These are phyloP conservation scores for Drosophila obscura DNA, from an alignment of 1,140 invertebrate species.

Conservation along the genomic window DNA sequence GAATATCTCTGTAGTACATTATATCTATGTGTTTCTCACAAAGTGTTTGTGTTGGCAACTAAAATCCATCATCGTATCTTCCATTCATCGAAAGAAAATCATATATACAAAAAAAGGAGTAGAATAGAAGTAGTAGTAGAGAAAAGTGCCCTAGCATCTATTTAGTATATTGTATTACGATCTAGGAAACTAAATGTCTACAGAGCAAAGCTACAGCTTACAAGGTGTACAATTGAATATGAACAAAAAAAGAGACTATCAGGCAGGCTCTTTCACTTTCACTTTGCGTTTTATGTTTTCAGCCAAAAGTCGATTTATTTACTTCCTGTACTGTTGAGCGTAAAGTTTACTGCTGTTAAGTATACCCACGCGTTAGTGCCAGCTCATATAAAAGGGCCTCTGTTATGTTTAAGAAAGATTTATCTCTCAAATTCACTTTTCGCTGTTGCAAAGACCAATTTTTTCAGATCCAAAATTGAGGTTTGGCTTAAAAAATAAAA, in stretches of 20 bases:
- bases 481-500: too few relatives aligned
- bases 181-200: slow-evolving; percentile 77
- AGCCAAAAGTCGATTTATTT: too few relatives aligned
- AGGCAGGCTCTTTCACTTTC: too few relatives aligned
- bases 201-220: slow-evolving; percentile 78
- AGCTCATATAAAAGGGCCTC: too few relatives aligned
- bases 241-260: slow-evolving; percentile 55
- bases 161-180: slow-evolving; percentile 47
- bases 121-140: slow-evolving; percentile 31
- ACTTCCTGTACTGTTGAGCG: too few relatives aligned
- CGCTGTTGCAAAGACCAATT: too few relatives aligned
- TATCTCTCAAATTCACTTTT: too few relatives aligned
- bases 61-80: slow-evolving; percentile 51
- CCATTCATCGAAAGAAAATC: slow-evolving; percentile 43
- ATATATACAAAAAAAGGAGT: slow-evolving; percentile 61
- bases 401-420: too few relatives aligned
- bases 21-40: slow-evolving; percentile 52
- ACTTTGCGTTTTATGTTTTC: too few relatives aligned
- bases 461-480: too few relatives aligned
- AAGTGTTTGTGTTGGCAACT: slow-evolving; percentile 65
- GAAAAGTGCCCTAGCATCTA: slow-evolving; percentile 55
- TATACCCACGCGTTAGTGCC: too few relatives aligned
- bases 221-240: slow-evolving; percentile 28
- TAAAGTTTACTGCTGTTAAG: too few relatives aligned
- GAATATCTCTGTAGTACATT: slow-evolving; percentile 35